phyloP scores from a whole-genome alignment of 2,113 vertebrate species.

The Tragelaphus buxtoni region DNA sequence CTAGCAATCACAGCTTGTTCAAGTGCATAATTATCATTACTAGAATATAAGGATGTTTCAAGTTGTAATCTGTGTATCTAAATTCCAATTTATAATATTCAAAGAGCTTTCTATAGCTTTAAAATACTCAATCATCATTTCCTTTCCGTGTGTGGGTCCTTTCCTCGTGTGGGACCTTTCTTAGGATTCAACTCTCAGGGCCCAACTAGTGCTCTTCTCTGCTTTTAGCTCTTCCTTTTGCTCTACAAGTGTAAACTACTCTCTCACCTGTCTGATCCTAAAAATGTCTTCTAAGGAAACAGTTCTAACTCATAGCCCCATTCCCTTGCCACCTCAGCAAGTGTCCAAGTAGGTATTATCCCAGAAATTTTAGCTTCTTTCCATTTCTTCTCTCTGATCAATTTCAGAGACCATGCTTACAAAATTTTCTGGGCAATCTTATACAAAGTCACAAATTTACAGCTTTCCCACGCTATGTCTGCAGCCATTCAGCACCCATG shows the following conservation, averaged over 20 bases:
- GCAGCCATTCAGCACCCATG: neutral
- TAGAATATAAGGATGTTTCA: neutral
- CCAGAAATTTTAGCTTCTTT: neutral
- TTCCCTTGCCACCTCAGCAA: neutral
- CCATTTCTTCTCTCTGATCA: neutral
- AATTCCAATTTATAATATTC: neutral
- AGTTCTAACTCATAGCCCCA: neutral
- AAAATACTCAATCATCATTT: neutral
- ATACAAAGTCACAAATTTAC: neutral
- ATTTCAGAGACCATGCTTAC: neutral
- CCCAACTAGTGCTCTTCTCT: neutral
- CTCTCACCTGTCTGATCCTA: neutral
- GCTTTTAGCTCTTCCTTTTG: neutral
- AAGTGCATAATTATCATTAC: neutral
- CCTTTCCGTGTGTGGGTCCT: neutral
- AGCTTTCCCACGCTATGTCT: neutral
- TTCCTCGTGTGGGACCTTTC: neutral
- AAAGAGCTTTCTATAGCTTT: neutral
- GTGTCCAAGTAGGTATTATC: neutral
- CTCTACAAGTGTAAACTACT: neutral
- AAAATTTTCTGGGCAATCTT: neutral
- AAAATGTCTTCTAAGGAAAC: neutral
- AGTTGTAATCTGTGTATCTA: neutral
- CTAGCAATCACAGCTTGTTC: neutral
- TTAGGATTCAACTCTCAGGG: neutral